Evolutionary conservation across 92 coral and sea anemone genomes (phyloP), one percentile per base, ranked within the genome.

Genomic region (Porites rus): DNA sequence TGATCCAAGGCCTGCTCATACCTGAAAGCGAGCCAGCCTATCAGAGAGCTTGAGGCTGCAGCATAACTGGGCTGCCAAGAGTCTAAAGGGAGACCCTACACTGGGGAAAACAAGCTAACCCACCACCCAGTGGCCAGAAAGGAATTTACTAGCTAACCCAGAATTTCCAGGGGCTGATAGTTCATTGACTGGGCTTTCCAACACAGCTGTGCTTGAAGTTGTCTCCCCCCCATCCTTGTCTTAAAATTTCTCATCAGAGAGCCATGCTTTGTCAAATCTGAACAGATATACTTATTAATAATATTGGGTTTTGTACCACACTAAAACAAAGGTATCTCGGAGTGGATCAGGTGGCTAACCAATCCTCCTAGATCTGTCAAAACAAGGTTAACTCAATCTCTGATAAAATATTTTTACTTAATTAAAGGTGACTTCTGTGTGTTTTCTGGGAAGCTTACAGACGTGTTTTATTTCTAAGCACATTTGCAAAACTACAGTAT

Each of bases 1-100:
- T 72, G 76, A 72, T 72, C 53, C 76, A 72, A 72, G 76, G 76
- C 76, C 76, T 72, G 76, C 54, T 72, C 58, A 72, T 72, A 72
- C 54, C 76, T 72, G 76, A 72, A 72, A 72, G 76, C 54, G 76
- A 38, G 76, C 76, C 76, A 72, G 38, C 76, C 53, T 72, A 72
- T 73, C 60, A 73, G 77, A 73, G 77, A 50, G 77, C 60, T 73
- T 43, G 60, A 73, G 60, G 31, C 77, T 73, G 31, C 59, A 73
- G 77, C 77, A 72, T 72, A 51, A 50, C 77, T 14, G 59, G 58
- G 77, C 46, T 38, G 46, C 46, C 46, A 4, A 38, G 77, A 50
- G 77, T 43, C 59, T 73, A 50, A 73, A 43, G 59, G 46, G 60
- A 73, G 77, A 18, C 76, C 75, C 43, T 31, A 31, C 43, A 31